These are phyloP conservation scores for Germaria angustata DNA, from an alignment of 2,888 invertebrate species.

Conservation along the genomic window DNA sequence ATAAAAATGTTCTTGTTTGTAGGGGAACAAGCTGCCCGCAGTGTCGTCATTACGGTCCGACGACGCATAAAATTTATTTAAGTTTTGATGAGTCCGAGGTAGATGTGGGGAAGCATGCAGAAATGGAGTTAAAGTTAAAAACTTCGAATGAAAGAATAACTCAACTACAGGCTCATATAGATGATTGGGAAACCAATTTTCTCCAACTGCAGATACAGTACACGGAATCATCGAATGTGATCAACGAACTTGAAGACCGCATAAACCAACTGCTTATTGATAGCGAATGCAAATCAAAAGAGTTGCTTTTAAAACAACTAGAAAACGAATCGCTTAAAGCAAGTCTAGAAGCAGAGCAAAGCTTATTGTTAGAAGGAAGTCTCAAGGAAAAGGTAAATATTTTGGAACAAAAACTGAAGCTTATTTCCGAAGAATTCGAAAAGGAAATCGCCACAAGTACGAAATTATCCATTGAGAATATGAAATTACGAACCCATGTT, in stretches of 20 bases:
- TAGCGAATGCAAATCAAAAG: slow-evolving; percentile 41
- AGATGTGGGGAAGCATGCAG: background rate
- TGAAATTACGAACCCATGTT: slow-evolving; percentile 33
- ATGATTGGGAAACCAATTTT: slow-evolving; percentile 15
- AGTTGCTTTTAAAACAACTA: slow-evolving; percentile 17
- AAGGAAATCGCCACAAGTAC: slow-evolving; percentile 46
- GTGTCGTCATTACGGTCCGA: slow-evolving; percentile 66
- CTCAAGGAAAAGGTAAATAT: slow-evolving; percentile 13
- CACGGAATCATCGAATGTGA: slow-evolving; percentile 35
- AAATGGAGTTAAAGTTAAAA: background rate
- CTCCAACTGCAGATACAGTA: slow-evolving; percentile 31
- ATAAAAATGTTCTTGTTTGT: too few species aligned
- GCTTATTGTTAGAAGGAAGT: background rate
- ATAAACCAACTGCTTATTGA: slow-evolving; percentile 31
- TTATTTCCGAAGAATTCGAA: slow-evolving; percentile 23
- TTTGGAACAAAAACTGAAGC: slow-evolving; percentile 52
- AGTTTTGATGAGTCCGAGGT: slow-evolving; percentile 69
- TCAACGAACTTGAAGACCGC: slow-evolving; percentile 7
- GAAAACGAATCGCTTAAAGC: slow-evolving; percentile 39
- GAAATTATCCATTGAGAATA: slow-evolving; percentile 48
- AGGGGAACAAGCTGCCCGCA: slow-evolving; percentile 72
- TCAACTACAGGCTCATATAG: background rate
- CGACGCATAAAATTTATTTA: slow-evolving; percentile 70
- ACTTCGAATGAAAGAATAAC: slow-evolving; percentile 15
- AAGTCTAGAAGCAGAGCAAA: background rate